A percentile compares a stretch with the other conserved stretches of the same genome.
phyloP scores from a whole-genome alignment of 2,888 invertebrate genomes.

The Drosophila flavopinicola region DNA sequence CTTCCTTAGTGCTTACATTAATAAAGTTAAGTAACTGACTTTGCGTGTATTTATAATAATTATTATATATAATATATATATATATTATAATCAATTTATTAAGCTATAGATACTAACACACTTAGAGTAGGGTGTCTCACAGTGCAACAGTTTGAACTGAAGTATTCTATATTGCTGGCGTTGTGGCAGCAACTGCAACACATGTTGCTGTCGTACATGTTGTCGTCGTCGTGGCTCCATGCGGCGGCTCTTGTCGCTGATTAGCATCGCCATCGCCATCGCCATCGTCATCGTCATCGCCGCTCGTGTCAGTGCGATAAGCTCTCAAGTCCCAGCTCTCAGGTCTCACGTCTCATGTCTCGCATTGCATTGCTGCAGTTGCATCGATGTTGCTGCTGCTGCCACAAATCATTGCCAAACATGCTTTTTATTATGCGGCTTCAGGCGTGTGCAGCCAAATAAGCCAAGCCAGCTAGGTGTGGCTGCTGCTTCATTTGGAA shows the following conservation, averaged over 20 bases:
- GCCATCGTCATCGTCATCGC: conserved; percentile 48
- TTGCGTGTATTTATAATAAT: too few species aligned
- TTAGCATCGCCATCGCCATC: conserved; percentile 60
- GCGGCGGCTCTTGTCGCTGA: conserved; percentile 62
- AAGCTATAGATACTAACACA: too few species aligned
- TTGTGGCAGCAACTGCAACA: conserved; percentile 49
- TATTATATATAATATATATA: too few species aligned
- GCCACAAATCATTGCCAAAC: conserved; percentile 77
- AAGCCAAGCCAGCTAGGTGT: conserved; percentile 44
- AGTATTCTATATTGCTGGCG: background rate
- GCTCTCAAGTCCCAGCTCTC: conserved; percentile 15
- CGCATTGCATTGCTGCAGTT: conserved; percentile 23
- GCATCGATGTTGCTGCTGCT: conserved; percentile 28
- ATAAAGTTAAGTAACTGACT: too few species aligned
- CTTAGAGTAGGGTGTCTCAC: background rate
- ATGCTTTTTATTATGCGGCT: conserved; percentile 63
- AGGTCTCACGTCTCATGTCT: conserved; percentile 6
- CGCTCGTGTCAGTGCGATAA: conserved; percentile 69
- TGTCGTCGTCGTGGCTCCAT: conserved; percentile 51
- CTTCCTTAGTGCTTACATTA: too few species aligned
- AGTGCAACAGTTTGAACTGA: background rate
- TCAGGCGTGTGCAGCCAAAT: conserved; percentile 25
- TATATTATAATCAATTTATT: too few species aligned
- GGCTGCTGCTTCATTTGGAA: conserved; percentile 27
- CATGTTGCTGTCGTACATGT: conserved; percentile 57